Conservation (phyloP, 2,113 vertebrate genomes). For the Monarcha castaneiventris region DNA sequence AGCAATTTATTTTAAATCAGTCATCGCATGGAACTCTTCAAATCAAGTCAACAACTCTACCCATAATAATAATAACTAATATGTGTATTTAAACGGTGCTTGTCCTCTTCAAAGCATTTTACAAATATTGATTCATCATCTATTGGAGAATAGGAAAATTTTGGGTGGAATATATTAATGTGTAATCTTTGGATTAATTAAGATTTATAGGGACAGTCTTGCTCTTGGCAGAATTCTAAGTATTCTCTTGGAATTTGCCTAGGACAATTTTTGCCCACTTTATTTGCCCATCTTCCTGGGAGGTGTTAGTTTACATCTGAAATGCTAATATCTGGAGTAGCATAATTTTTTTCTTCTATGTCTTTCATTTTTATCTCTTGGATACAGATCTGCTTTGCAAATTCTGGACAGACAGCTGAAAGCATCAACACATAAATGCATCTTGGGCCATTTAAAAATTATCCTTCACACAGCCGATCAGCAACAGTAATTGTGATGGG, state of each 20-base stretch:
- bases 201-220: not conserved
- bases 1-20: not conserved
- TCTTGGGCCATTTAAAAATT: not conserved
- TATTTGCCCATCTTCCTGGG: not conserved
- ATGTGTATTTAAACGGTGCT: not conserved
- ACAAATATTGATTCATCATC: not conserved
- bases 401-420: not conserved
- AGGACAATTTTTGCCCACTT: rapidly evolving
- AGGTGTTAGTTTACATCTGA: not conserved
- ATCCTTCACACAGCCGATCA: not conserved
- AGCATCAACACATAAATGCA: not conserved
- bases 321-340: not conserved
- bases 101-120: not conserved
- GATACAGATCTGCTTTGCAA: not conserved
- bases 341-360: not conserved
- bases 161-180: not conserved
- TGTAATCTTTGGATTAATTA: not conserved
- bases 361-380: not conserved
- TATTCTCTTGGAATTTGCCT: not conserved
- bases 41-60: not conserved
- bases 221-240: not conserved
- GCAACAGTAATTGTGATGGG: not conserved
- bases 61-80: not conserved
- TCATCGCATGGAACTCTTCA: not conserved
- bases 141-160: not conserved